These are phyloP conservation scores for Pteruthius melanotis DNA, from an alignment of 2,113 vertebrate species.

Conservation along the genomic window DNA sequence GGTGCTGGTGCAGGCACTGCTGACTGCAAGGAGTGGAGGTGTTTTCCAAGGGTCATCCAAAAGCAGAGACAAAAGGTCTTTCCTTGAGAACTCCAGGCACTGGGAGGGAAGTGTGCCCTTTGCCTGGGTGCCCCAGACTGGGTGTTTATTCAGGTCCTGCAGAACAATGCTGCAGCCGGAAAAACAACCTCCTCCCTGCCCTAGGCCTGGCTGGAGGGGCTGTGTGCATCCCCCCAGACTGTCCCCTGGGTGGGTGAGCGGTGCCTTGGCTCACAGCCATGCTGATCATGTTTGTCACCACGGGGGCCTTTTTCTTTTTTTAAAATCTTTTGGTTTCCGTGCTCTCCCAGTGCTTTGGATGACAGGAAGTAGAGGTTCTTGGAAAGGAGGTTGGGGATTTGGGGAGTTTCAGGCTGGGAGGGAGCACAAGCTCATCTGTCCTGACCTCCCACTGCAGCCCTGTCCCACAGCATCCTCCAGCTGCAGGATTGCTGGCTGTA, in stretches of 20 bases:
- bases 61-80: not conserved
- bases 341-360: not conserved
- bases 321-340: not conserved
- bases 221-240: rapidly evolving
- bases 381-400: not conserved
- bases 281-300: conserved; percentile 38
- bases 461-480: not conserved
- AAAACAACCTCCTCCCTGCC: not conserved
- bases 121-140: not conserved
- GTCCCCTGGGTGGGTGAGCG: not conserved
- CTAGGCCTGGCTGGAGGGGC: not conserved
- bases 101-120: not conserved
- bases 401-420: not conserved
- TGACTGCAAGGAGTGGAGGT: not conserved
- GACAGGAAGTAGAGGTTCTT: not conserved
- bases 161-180: not conserved
- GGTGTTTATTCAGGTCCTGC: conserved; percentile 33
- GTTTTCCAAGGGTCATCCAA: not conserved
- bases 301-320: not conserved
- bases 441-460: not conserved
- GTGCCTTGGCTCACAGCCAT: conserved; percentile 12
- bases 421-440: not conserved
- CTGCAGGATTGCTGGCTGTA: not conserved
- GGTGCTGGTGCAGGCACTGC: not conserved
- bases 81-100: not conserved